Percentiles rank a stretch among this genome's conserved stretches.
phyloP scores from a whole-genome alignment of 1,140 invertebrate genomes.

The Papilio helenus region DNA sequence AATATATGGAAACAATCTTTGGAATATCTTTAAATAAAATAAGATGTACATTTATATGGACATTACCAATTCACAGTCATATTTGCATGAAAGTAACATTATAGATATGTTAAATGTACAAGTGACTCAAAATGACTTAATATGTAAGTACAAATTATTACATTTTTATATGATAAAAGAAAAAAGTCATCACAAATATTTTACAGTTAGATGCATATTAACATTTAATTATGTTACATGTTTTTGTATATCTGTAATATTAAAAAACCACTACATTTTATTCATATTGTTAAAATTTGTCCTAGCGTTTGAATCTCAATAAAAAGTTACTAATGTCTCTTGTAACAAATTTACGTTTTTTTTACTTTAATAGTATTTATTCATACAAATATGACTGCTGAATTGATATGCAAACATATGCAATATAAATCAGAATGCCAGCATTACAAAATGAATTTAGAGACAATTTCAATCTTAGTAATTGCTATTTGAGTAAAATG shows the following conservation, averaged over 20 bases:
- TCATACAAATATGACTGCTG: no score
- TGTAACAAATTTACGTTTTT: not conserved
- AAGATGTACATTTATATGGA: not conserved
- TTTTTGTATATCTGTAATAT: no score
- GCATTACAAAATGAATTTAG: not conserved
- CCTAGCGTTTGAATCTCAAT: not conserved
- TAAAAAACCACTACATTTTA: no score
- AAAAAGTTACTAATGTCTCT: not conserved
- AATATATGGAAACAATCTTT: not conserved
- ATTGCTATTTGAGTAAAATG: no score
- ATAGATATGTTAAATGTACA: not conserved
- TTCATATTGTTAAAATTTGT: no score
- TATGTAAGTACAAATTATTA: not conserved
- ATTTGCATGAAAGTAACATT: constrained; percentile 2
- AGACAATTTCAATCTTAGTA: not conserved
- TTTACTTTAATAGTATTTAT: no score
- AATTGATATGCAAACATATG: not conserved
- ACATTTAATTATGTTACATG: no score
- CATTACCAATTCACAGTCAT: not conserved
- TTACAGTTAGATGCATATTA: not conserved
- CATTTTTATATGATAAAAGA: not conserved
- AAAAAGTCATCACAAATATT: not conserved
- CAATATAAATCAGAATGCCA: not conserved
- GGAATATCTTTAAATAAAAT: not conserved
- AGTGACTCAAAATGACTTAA: not conserved